Base-by-base conservation (phyloP, 2,888 invertebrate genomes). In the Euplexia lucipara region DNA sequence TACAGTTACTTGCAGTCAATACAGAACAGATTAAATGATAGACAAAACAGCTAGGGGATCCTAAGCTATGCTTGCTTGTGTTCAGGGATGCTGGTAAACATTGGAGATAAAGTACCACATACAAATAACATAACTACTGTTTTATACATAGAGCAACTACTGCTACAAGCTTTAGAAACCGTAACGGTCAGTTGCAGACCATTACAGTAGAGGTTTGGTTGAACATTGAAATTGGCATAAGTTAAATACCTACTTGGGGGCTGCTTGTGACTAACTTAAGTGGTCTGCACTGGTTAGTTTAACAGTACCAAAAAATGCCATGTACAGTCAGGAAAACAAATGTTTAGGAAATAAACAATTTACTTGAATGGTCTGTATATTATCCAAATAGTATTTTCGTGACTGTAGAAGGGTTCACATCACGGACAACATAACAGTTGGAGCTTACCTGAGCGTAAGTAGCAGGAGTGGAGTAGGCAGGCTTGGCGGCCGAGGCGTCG, bases 381-480 rank as follows among this genome's bases (percentile, higher is more conserved):
- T 4, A 12, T 10, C 14, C 6, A 20, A 9, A 26, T 5, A 12
- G 8, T 18, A 32, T 49, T 34, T 37, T 7, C 16, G 16, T 9
- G 10, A 18, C 18, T 60, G 41, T 60, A 41, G 22, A 62, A 16
- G 2, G 2, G 32, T 22, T 3, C 4, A 41, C 22, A 60, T 32
- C 39, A 59, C 14, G 64, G 10, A 26, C 32, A 6, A n/a, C 26
- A 20, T 35, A 12, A 39, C 39, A 10, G 57, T 5, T 37, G 45
- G n/a, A 70, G 22, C 64, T 62, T 45, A 95, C 96, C 88, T 97
- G 97, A 35, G 97, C 96, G 86, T 97, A 97, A 12, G 97, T 96
- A 71, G 96, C 96, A 1, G 97, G 96, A 10, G 97, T 97, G 83
- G 97, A 97, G 85, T 97, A 97, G 0, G 97, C 96, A 7, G 97